Evolutionary conservation across 2,113 vertebrate species (phyloP).

Genomic region (Serinus canaria): DNA sequence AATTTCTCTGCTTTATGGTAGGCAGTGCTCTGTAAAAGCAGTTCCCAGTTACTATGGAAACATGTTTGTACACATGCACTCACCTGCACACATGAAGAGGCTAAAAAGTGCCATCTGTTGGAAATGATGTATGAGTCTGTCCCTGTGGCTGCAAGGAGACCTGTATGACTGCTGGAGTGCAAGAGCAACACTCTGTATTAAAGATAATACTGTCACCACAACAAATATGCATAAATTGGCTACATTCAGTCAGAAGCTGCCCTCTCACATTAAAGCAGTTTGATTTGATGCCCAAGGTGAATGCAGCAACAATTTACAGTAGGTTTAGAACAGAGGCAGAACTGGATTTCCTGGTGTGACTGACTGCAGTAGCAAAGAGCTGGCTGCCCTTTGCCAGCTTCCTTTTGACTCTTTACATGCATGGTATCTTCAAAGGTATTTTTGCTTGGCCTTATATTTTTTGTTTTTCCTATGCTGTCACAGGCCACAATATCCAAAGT

Average conservation of each 20-base stretch:
- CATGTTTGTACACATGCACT: neutral
- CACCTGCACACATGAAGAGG: neutral
- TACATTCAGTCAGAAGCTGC: neutral
- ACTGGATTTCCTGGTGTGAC: neutral
- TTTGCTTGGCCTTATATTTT: neutral
- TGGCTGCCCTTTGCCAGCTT: neutral
- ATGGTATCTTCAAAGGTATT: neutral
- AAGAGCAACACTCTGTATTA: neutral
- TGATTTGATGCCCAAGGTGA: neutral
- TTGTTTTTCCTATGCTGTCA: neutral
- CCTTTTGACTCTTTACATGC: neutral
- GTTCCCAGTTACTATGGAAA: neutral
- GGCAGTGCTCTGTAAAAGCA: neutral
- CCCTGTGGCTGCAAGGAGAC: neutral
- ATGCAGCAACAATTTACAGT: neutral
- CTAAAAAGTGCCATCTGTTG: neutral
- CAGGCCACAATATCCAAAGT: neutral
- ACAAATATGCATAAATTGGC: neutral
- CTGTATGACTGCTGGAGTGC: neutral
- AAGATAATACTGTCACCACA: neutral
- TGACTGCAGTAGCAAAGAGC: neutral
- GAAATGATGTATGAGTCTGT: neutral
- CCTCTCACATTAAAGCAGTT: neutral
- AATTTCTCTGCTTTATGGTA: neutral
- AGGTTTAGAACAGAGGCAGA: neutral